These are phyloP conservation scores for Sebastes matsubarae DNA, from an alignment of 2,797 vertebrate species.

Conservation along the genomic window DNA sequence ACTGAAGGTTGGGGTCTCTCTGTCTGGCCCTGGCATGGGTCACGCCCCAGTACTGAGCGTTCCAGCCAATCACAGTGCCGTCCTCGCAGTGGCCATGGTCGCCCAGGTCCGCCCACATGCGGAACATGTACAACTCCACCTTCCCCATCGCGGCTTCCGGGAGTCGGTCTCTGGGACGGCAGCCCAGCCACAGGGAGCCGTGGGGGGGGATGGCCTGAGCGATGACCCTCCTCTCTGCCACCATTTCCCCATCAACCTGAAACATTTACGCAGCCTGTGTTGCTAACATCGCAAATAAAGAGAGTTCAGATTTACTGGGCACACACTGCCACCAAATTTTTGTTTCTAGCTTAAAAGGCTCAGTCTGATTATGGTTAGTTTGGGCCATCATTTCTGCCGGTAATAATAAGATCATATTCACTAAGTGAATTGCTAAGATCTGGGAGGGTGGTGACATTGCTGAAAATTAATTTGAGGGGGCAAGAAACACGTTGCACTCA, in stretches of 20 bases:
- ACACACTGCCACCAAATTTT: neutral
- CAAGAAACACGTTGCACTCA: neutral
- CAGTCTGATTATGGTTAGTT: neutral
- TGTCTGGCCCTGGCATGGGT: conserved; percentile 54
- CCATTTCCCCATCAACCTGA: conserved; percentile 55
- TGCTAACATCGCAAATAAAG: neutral
- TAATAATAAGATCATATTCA: neutral
- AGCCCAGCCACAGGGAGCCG: conserved; percentile 79
- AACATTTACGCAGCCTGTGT: neutral
- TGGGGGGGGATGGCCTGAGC: conserved; percentile 61
- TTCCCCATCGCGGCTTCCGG: neutral
- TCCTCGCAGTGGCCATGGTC: conserved; percentile 74
- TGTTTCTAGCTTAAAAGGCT: neutral
- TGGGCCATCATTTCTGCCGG: neutral
- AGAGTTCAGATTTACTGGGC: neutral
- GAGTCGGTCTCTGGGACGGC: conserved; percentile 31
- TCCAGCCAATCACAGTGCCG: conserved; percentile 79
- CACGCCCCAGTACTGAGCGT: conserved; percentile 70
- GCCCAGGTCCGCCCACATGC: conserved; percentile 75
- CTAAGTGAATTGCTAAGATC: neutral
- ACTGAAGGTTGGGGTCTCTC: conserved; percentile 67
- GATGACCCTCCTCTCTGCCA: conserved; percentile 62
- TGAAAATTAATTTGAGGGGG: neutral
- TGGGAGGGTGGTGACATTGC: neutral
- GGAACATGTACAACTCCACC: conserved; percentile 83